Evolutionary conservation across 37 sponge, comb jelly and placozoan species (phyloP), one percentile per base, ranked within the genome.

Genomic region (Cliona cf. orientalis): DNA sequence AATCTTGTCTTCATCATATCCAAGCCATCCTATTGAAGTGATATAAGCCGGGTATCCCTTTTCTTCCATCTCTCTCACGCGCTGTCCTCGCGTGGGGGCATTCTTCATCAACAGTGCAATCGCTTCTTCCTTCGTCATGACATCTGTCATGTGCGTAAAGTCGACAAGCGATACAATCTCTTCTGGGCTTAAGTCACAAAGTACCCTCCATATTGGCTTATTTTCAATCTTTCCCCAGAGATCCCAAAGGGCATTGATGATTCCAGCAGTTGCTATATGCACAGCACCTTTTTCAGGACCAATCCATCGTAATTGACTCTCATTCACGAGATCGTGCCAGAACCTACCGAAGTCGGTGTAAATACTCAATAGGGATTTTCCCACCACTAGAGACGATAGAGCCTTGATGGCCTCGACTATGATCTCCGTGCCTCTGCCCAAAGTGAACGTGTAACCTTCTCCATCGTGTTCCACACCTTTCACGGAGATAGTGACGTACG

Each of bases 231-330:
- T 96, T 32, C 91, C 97, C 87, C 91, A 93, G 55, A 96, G 43
- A 62, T 96, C 97, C 97, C 97, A 96, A 53, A 96, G 74, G 4
- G 89, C 91, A 49, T 96, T 96, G 39, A 92, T 43, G 45, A 96
- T 37, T 12, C 85, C 93, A 26, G 97, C 91, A 5, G 84, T 64
- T 2, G 97, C 93, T 0, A 96, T 79, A 41, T 96, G 97, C 9
- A 84, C 75, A 29, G 83, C 91, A 0, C 97, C 97, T 41, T 92
- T 96, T 49, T 91, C 93, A 0, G 97, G 97, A 0, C 97, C 97
- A 68, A 94, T 71, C 97, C 97, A 96, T 65, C 97, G 56, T 64
- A 96, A 83, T 46, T 92, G 97, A 34, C 83, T 83, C 61, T 93
- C 91, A 42, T 88, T 83, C 7, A 89, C 86, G 14, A 96, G 72